phyloP scores from a whole-genome alignment of 2,113 vertebrate species.

The Scytalopus superciliaris region DNA sequence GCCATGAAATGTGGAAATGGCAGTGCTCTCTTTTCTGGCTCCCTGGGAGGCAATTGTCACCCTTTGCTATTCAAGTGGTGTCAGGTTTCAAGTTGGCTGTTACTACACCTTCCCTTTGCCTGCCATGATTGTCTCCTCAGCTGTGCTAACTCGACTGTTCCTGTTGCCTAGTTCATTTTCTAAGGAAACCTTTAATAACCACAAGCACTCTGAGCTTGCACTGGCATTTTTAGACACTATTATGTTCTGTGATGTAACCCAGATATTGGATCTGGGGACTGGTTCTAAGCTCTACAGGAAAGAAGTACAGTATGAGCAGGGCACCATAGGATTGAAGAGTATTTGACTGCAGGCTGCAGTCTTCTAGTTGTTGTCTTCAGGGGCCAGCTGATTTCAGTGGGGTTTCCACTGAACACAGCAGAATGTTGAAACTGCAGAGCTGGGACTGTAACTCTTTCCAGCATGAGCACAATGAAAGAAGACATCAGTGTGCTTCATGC shows the following conservation, averaged over 20 bases:
- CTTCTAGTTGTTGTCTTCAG: not conserved
- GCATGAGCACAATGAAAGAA: not conserved
- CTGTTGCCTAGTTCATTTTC: not conserved
- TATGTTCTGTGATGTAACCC: not conserved
- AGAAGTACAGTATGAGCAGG: not conserved
- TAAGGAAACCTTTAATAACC: not conserved
- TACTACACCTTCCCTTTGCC: not conserved
- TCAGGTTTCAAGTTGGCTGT: not conserved
- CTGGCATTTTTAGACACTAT: not conserved
- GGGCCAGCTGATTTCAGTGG: not conserved
- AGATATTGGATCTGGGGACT: not conserved
- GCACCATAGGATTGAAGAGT: fast-evolving
- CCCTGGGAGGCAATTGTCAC: not conserved
- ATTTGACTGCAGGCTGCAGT: not conserved
- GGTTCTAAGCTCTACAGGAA: not conserved
- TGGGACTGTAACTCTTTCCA: not conserved
- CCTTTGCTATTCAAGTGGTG: not conserved
- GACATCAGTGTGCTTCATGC: not conserved
- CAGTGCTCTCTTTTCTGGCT: not conserved
- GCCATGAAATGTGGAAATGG: fast-evolving
- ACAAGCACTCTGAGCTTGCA: not conserved
- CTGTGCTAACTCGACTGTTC: not conserved
- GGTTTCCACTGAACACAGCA: not conserved
- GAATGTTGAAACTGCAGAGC: not conserved
- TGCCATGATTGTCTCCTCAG: not conserved